Evolutionary conservation across 2,888 invertebrate species (phyloP).

Genomic region (Plagiodera versicolora): DNA sequence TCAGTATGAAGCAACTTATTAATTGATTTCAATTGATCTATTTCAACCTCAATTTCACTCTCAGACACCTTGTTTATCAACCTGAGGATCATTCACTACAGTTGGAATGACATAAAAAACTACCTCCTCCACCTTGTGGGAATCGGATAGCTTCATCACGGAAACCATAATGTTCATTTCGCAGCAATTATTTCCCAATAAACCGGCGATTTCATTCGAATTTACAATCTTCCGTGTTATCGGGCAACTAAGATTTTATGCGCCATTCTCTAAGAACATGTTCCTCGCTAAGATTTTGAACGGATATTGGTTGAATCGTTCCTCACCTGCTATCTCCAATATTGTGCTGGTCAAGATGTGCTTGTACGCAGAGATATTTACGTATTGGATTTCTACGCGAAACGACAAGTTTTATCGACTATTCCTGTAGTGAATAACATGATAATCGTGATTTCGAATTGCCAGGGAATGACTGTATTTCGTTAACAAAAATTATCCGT

Average conservation of each 20-base stretch:
- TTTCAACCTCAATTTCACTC: too few species aligned
- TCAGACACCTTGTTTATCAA: too few species aligned
- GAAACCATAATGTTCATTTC: not conserved
- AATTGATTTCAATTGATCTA: too few species aligned
- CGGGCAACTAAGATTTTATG: slow-evolving; percentile 32
- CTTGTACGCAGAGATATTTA: slow-evolving; percentile 27
- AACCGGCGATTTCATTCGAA: not conserved
- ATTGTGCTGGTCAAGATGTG: slow-evolving; percentile 31
- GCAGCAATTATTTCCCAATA: not conserved
- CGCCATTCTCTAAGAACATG: slow-evolving; percentile 34
- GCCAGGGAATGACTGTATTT: not conserved
- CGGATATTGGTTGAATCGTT: slow-evolving; percentile 33
- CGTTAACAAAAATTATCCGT: not conserved
- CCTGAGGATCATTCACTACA: too few species aligned
- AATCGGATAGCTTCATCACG: not conserved
- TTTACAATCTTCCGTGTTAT: slow-evolving; percentile 25
- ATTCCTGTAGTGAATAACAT: slow-evolving; percentile 24
- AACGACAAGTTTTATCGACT: slow-evolving; percentile 24
- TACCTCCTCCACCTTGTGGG: not conserved
- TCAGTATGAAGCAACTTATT: too few species aligned
- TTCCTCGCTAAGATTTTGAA: slow-evolving; percentile 31
- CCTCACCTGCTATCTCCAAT: slow-evolving; percentile 27
- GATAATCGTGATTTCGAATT: slow-evolving; percentile 22
- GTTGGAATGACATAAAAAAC: too few species aligned
- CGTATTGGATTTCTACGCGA: slow-evolving; percentile 24